phyloP scores from a whole-genome alignment of 2,797 vertebrate species.

The Platyrinchus mystaceus region DNA sequence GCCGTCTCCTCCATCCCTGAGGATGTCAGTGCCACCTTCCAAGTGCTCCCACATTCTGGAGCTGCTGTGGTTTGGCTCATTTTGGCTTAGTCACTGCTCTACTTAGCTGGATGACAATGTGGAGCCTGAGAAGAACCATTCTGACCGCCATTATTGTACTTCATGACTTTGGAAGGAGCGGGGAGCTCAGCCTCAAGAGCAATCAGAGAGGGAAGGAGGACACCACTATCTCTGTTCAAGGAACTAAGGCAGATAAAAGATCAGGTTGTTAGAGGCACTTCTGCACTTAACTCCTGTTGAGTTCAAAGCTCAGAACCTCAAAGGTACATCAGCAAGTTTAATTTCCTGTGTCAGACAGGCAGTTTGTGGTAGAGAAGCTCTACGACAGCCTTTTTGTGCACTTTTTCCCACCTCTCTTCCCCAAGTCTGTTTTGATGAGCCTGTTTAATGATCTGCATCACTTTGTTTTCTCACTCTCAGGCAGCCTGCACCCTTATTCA shows the following conservation, averaged over 20 bases:
- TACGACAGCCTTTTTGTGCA: background rate
- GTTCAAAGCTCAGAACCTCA: constrained; percentile 17
- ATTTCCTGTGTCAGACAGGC: background rate
- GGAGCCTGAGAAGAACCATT: background rate
- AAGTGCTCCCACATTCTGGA: background rate
- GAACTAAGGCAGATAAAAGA: background rate
- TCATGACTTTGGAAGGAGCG: background rate
- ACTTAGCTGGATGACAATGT: background rate
- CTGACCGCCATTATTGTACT: background rate
- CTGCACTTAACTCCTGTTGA: background rate
- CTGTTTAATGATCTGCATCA: background rate
- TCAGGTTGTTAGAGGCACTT: background rate
- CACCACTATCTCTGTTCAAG: background rate
- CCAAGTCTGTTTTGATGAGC: background rate
- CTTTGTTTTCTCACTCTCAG: background rate
- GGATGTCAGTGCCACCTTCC: background rate
- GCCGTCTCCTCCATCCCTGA: background rate
- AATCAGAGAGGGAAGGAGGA: background rate
- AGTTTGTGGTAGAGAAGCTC: background rate
- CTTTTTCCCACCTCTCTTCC: background rate
- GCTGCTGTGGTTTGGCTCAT: background rate
- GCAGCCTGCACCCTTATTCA: background rate
- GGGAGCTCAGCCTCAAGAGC: background rate
- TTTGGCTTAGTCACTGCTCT: background rate
- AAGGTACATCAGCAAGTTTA: constrained; percentile 13